These are phyloP conservation scores for Tinamus major DNA, from an alignment of 2,797 vertebrate species.

Conservation along the genomic window DNA sequence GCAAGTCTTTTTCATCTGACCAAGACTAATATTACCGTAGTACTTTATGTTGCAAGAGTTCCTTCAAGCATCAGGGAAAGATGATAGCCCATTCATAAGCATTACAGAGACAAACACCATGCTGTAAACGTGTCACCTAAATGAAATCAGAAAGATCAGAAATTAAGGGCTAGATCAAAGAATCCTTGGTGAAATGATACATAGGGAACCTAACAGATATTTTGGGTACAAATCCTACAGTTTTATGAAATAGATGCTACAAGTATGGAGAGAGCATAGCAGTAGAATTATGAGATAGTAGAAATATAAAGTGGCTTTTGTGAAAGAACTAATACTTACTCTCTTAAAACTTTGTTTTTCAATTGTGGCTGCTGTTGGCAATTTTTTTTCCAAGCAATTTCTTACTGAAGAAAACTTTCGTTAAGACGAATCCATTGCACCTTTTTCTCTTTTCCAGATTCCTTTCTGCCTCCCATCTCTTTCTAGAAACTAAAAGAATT, in stretches of 20 bases:
- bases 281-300: neutral
- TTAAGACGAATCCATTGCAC: neutral
- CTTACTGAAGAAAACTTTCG: fast-evolving
- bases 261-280: fast-evolving
- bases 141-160: neutral
- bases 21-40: neutral
- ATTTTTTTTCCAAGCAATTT: neutral
- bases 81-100: neutral
- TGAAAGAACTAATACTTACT: neutral
- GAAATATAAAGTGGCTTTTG: fast-evolving
- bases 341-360: neutral
- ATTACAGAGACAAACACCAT: neutral
- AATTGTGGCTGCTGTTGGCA: neutral
- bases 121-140: neutral
- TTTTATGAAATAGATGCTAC: neutral
- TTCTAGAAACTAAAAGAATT: neutral
- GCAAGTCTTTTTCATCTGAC: neutral
- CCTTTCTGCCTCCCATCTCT: neutral
- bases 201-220: neutral
- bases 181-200: neutral
- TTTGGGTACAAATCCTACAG: neutral
- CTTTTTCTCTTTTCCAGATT: neutral
- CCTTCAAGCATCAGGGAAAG: neutral
- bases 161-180: neutral
- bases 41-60: neutral